Conservation (phyloP, 2,888 invertebrate species). For the Drosophila parthenogenetica region DNA sequence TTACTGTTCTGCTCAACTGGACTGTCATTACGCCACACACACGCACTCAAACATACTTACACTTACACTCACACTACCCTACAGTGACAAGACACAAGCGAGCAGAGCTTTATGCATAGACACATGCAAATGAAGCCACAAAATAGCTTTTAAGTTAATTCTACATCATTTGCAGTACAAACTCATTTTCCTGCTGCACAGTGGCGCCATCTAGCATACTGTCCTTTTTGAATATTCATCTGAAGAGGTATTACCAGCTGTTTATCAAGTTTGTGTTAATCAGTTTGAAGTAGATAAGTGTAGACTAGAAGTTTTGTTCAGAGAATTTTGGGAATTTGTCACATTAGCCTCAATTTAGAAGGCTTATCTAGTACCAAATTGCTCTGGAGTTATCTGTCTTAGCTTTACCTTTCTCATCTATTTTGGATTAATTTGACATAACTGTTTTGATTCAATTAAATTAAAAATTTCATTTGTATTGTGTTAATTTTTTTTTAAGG, state of each 20-base stretch:
- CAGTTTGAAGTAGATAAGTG: no score
- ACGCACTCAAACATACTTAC: slow-evolving; percentile 9
- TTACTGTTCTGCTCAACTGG: slow-evolving; percentile 2
- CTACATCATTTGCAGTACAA: slow-evolving; percentile 15
- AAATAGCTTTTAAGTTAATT: slow-evolving; percentile 61
- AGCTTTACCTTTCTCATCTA: no score
- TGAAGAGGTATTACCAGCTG: neutral
- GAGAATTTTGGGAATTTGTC: neutral
- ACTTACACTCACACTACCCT: neutral
- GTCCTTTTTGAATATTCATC: neutral
- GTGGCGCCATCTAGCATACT: slow-evolving; percentile 38
- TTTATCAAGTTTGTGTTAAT: neutral
- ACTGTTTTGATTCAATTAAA: no score
- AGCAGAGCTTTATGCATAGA: slow-evolving; percentile 20
- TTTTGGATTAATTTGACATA: no score
- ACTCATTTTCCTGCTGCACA: slow-evolving; percentile 23
- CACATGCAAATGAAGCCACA: slow-evolving; percentile 73
- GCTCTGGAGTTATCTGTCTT: no score
- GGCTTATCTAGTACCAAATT: no score
- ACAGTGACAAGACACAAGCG: slow-evolving; percentile 16
- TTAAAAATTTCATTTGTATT: no score
- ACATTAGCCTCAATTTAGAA: no score
- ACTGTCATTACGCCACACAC: slow-evolving; percentile 9
- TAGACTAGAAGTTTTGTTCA: neutral
- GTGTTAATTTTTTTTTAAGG: no score